Evolutionary conservation across 1,140 invertebrate species (phyloP).

Genomic region (Potamilus streckersoni): DNA sequence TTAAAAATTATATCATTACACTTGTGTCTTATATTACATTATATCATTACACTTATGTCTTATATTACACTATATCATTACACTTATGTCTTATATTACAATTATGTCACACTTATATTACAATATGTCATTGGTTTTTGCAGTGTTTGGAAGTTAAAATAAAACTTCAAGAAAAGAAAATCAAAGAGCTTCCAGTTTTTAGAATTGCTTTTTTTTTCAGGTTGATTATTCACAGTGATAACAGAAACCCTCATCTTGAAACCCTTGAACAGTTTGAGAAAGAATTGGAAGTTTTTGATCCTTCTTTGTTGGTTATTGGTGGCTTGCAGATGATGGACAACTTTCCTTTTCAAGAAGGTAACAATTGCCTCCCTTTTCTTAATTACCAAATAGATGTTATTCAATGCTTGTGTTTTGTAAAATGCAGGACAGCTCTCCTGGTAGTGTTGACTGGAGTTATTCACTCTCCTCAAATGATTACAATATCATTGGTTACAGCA

Average conservation of each 20-base stretch:
- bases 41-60: neutral
- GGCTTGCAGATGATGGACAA: slow-evolving; percentile 93
- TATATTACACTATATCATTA: no score
- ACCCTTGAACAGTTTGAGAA: slow-evolving; percentile 79
- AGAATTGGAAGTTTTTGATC: slow-evolving; percentile 75
- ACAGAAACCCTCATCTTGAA: slow-evolving; percentile 82
- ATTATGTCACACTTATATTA: no score
- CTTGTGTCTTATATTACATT: neutral
- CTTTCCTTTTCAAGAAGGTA: slow-evolving; percentile 79
- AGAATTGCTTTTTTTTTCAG: slow-evolving; percentile 65
- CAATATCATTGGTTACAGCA: no score
- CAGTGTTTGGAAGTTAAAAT: neutral
- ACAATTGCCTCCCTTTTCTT: neutral
- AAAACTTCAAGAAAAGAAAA: neutral
- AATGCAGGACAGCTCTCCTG: no score
- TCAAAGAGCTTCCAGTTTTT: neutral
- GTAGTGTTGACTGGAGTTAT: no score
- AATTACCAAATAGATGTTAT: neutral
- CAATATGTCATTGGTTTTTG: neutral
- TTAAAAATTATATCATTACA: no score
- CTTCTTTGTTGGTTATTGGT: slow-evolving; percentile 83
- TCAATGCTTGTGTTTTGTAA: no score
- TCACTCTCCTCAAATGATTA: no score
- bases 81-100: no score
- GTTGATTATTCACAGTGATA: slow-evolving; percentile 88